Evolutionary conservation across 2,113 vertebrate genomes (phyloP).

Genomic region (Hyperopisus bebe): DNA sequence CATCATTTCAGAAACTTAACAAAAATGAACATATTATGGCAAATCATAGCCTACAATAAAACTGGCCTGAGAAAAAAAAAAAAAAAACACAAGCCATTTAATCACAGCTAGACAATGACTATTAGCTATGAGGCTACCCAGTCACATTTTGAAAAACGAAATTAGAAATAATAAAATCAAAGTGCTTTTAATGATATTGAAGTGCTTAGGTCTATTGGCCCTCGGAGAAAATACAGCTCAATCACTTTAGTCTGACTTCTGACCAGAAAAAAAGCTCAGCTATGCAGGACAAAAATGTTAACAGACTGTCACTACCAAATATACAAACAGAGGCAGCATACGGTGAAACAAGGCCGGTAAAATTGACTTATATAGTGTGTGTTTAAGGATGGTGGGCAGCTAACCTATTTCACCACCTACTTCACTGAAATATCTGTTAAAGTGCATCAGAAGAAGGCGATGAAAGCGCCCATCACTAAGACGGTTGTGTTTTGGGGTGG

Average conservation of each 20-base stretch:
- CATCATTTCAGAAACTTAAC: no score
- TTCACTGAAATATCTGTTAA: background rate
- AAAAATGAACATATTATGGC: no score
- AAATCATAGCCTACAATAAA: no score
- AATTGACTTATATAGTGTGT: background rate
- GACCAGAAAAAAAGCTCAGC: background rate
- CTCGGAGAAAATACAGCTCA: background rate
- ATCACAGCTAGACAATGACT: no score
- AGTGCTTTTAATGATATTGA: no score
- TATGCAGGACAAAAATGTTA: background rate
- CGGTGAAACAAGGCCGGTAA: background rate
- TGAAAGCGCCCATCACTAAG: background rate
- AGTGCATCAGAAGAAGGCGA: background rate
- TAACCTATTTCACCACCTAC: background rate
- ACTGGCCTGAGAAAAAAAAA: no score
- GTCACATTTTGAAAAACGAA: no score
- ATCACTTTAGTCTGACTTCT: background rate
- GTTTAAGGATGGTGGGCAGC: background rate
- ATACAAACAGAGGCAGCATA: background rate
- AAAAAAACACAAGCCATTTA: no score
- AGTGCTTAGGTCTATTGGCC: no score
- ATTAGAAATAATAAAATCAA: no score
- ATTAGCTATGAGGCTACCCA: no score
- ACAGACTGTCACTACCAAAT: background rate
- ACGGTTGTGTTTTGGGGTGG: background rate